phyloP scores from a whole-genome alignment of 1,140 invertebrate species.

The Conus ventricosus region DNA sequence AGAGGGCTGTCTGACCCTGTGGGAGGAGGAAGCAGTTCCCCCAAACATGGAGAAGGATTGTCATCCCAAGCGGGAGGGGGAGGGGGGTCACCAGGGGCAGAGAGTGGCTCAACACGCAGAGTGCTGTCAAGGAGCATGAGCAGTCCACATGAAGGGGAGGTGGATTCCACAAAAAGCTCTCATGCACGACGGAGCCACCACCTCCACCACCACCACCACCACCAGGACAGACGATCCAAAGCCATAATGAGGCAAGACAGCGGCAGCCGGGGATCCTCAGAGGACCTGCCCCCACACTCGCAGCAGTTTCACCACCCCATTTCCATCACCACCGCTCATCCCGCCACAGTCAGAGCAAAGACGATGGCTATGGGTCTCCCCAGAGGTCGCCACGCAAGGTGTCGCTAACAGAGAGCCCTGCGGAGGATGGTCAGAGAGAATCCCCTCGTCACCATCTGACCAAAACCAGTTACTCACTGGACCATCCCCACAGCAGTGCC shows the following conservation, averaged over 20 bases:
- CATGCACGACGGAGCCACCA: background rate
- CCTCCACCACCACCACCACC: too few species aligned
- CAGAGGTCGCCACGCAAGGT: conserved; percentile 19
- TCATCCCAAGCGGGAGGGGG: background rate
- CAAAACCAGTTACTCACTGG: conserved; percentile 24
- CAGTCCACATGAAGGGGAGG: background rate
- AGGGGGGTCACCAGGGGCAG: background rate
- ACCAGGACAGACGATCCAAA: background rate
- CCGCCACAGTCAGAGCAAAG: background rate
- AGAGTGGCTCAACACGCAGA: background rate
- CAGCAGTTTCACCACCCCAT: conserved; percentile 31
- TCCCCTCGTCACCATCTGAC: background rate
- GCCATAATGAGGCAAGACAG: background rate
- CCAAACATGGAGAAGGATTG: background rate
- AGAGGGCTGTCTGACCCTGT: background rate
- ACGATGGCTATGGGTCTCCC: conserved; percentile 18
- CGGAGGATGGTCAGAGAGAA: background rate
- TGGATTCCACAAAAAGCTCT: background rate
- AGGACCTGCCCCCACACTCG: background rate
- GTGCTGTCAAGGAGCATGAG: background rate
- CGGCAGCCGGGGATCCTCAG: background rate
- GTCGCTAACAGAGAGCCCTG: background rate
- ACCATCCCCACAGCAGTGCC: background rate
- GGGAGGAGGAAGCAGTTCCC: background rate
- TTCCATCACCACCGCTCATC: conserved; percentile 24